Evolutionary conservation across 1,140 invertebrate genomes (phyloP), one percentile per base, ranked within the genome.

Genomic region (Rhizoglyphus robini): DNA sequence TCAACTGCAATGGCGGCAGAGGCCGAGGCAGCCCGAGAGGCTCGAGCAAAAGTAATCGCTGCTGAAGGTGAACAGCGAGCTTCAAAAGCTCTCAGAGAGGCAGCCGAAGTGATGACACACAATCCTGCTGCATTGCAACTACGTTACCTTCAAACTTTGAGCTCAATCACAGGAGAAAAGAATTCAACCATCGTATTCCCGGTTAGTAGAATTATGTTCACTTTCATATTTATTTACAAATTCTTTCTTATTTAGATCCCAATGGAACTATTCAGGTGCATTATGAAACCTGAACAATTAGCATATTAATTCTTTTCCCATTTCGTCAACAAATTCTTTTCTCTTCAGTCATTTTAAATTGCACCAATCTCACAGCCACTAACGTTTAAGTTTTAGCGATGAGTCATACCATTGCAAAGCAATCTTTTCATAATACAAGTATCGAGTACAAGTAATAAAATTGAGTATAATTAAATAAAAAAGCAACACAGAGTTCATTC

Each of bases 1-100:
- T 0, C 84, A 88, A 68, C 75, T 93, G 25, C 88, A 0, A 90
- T 90, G 87, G 87, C 87, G 0, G 87, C 87, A 1, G 88, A 90
- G 78, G 88, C 88, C 1, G 88, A 90, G 73, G 88, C 88, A 0
- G 83, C 86, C 1, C 79, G 89, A n/a, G 87, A 89, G 75, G 87
- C 87, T 48, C 79, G 84, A 38, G 86, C 86, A 31, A 88, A 92
- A 80, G 87, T 88, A 0, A 72, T 72, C 29, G 71, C 71, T 0
- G 73, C 73, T 27, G 72, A 74, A 61, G 73, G 74, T 15, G 74
- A 75, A 48, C 73, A 74, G 64, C 70, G 69, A 62, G 74, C 74
- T 1, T 73, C 73, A 0, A 34, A 68, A 61, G 79, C 81, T 31
- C 69, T 83, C 32, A 82, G 82, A 71, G 80, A 82, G 70, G 81